A percentile compares a stretch with the other conserved stretches of the same genome.
Conservation (phyloP, 2,888 invertebrate genomes). For the Drosophila subsilvestris region DNA sequence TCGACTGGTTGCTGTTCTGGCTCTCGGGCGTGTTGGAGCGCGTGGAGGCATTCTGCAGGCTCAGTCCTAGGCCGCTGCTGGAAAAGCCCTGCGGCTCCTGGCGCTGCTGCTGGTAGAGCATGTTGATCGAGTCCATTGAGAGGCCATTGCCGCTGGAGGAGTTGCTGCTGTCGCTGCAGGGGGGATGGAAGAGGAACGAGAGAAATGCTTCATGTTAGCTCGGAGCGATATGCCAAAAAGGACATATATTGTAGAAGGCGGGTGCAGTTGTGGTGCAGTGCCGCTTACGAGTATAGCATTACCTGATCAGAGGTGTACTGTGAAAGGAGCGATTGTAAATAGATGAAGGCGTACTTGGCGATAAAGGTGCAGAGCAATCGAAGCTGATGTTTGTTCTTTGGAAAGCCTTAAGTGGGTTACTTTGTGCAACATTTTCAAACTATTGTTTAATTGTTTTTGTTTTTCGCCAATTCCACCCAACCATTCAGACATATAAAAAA, state of each 20-base stretch:
- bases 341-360: conserved; percentile 84
- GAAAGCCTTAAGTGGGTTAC: conserved; percentile 84
- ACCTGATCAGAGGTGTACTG: conserved; percentile 84
- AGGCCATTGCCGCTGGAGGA: conserved; percentile 80
- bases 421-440: conserved; percentile 84
- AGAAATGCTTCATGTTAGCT: neutral
- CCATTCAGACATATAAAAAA: conserved; percentile 55
- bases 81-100: conserved; percentile 35
- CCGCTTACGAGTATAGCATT: conserved; percentile 57
- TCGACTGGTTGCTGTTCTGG: conserved; percentile 82
- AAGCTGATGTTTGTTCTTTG: conserved; percentile 84
- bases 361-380: conserved; percentile 84
- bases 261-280: conserved; percentile 37
- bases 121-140: conserved; percentile 79
- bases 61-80: conserved; percentile 60
- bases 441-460: conserved; percentile 48
- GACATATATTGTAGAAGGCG: neutral
- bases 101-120: conserved; percentile 72
- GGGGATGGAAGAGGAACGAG: conserved; percentile 5
- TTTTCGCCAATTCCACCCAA: conserved; percentile 67
- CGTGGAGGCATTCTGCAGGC: conserved; percentile 75
- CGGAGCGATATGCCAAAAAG: neutral
- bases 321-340: conserved; percentile 84
- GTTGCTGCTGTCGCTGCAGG: conserved; percentile 81
- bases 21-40: conserved; percentile 84